Percentiles rank a stretch among this genome's conserved stretches.
Evolutionary conservation across 2,113 vertebrate species (phyloP).

Genomic region (Tachycineta bicolor): DNA sequence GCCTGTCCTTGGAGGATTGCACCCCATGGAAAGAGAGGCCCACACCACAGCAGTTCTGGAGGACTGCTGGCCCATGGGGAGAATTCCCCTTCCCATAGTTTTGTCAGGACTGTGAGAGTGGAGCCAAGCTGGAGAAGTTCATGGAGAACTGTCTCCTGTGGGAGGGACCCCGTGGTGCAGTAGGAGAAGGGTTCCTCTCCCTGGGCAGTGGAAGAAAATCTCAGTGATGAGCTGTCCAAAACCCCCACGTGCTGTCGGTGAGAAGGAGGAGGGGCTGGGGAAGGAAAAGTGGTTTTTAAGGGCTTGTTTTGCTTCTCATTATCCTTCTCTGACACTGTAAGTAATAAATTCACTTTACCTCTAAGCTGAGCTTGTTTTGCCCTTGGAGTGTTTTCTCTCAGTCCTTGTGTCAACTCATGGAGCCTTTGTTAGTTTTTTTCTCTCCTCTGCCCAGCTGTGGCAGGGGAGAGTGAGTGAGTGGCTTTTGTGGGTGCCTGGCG

Average conservation of each 20-base stretch:
- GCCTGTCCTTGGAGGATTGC: no score
- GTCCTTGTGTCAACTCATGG: not conserved
- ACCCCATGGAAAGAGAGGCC: no score
- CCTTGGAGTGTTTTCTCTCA: not conserved
- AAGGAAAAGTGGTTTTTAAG: not conserved
- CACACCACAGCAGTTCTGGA: no score
- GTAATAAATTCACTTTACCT: not conserved
- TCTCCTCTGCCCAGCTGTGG: not conserved
- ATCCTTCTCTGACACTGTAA: not conserved
- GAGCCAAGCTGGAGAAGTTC: no score
- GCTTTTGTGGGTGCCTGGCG: not conserved
- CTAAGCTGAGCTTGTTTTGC: not conserved
- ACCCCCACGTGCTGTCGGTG: fast-evolving
- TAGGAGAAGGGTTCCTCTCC: no score
- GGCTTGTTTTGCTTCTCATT: not conserved
- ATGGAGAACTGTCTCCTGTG: no score
- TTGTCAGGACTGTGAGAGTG: no score
- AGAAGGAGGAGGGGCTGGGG: no score
- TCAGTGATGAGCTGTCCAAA: not conserved
- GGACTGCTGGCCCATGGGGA: no score
- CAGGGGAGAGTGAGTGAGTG: fast-evolving
- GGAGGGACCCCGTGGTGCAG: no score
- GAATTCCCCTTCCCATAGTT: no score
- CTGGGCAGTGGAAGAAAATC: no score
- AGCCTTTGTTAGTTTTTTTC: not conserved